A percentile compares a stretch with the other conserved stretches of the same genome.
Evolutionary conservation across 92 coral and sea anemone genomes (phyloP).

Genomic region (Porites rus): DNA sequence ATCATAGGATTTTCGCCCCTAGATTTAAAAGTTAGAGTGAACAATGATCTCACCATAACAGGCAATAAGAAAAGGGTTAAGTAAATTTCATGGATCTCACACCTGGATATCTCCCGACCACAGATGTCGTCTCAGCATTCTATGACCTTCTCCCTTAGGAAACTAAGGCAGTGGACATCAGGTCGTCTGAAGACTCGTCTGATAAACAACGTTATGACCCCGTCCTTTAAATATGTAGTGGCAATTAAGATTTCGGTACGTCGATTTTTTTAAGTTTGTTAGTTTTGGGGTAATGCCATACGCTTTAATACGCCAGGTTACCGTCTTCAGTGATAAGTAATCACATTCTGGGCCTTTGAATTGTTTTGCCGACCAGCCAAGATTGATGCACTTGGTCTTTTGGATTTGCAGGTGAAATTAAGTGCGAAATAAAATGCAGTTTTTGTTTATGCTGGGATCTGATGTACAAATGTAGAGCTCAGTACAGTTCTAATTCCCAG

Average conservation of each 20-base stretch:
- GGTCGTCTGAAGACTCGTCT: not conserved
- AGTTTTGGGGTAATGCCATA: not conserved
- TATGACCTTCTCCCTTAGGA: not conserved
- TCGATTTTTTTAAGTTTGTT: not conserved
- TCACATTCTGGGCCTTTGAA: not conserved
- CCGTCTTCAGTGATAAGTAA: not conserved
- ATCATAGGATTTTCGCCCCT: no score
- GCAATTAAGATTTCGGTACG: no score
- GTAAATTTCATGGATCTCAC: no score
- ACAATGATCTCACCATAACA: no score
- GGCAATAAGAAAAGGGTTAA: no score
- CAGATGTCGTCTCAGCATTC: no score
- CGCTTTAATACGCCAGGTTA: not conserved
- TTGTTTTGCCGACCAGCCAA: not conserved
- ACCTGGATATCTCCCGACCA: no score
- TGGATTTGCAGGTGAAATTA: not conserved
- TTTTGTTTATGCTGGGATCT: not conserved
- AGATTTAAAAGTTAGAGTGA: no score
- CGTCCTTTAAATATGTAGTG: not conserved
- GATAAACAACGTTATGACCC: not conserved
- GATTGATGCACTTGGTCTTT: not conserved
- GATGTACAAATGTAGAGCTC: not conserved
- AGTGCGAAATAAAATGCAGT: not conserved
- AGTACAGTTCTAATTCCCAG: no score
- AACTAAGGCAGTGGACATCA: not conserved